Evolutionary conservation across 2,888 invertebrate species (phyloP), one percentile per base, ranked within the genome.

Genomic region (Taenaris catops): DNA sequence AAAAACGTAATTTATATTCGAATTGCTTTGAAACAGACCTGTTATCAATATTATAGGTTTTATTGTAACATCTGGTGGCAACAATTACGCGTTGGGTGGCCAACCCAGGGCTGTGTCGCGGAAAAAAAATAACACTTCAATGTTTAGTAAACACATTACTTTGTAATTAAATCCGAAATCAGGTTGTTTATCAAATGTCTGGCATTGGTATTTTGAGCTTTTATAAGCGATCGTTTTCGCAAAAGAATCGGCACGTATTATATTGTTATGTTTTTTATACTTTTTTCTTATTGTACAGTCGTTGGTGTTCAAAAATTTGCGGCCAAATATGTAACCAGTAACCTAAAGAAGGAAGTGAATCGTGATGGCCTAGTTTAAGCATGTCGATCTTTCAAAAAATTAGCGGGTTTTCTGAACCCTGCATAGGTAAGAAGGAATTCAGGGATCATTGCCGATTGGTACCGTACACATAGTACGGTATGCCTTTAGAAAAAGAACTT

Each of bases 71-170:
- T 65, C 53, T 63, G 58, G 52, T 55, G 50, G 43, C 32, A 40
- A 49, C 48, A 53, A 52, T 47, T 48, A 46, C 58, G 41, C 38
- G 51, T 50, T 62, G 62, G 61, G 61, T 63, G 61, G 58, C 54
- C 56, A 39, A 34, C 34, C 39, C 43, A 38, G 41, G 49, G 49
- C 48, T 48, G 57, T 58, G 53, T 63, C 55, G 59, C 55, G 46
- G 49, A 53, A 51, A 60, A 61, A 59, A 56, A 51, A 50, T 47
- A 53, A 51, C 46, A 32, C 34, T 34, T 38, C 36, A 34, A 43
- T 58, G 65, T 69, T 74, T 73, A 56, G 56, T 63, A 72, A 75
- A 76, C 63, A 66, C 51, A 51, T 52, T 44, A 50, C 59, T 57
- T 60, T 64, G 64, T 67, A 52, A 46, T 47, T 44, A 42, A 41